Conservation (phyloP, 2,797 vertebrate species). For the Halcyon smyrnensis region DNA sequence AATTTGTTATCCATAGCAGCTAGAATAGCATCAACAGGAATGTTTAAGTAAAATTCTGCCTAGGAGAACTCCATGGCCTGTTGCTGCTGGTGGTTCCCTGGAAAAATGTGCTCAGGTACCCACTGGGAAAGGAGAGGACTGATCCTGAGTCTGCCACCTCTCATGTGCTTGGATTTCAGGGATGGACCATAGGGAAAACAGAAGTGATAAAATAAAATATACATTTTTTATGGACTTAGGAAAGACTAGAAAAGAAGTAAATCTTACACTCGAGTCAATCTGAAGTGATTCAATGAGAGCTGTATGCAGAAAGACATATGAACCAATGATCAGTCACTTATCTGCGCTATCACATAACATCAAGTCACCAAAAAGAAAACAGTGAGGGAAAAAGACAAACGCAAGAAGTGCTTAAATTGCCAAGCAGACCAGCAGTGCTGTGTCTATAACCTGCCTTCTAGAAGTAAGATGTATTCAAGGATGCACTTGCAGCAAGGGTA, state of each 20-base stretch:
- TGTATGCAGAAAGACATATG: neutral
- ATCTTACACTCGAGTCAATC: neutral
- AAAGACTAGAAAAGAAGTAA: neutral
- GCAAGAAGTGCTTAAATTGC: neutral
- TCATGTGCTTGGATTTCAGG: neutral
- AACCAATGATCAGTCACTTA: neutral
- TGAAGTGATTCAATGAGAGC: neutral
- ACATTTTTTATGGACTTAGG: neutral
- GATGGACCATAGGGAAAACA: neutral
- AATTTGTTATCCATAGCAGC: neutral
- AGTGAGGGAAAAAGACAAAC: neutral
- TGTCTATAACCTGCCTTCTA: neutral
- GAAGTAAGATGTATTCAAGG: neutral
- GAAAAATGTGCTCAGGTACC: neutral
- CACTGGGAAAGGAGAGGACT: neutral
- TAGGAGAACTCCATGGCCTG: neutral
- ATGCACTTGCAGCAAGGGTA: neutral
- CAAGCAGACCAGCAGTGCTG: neutral
- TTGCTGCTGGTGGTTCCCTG: neutral
- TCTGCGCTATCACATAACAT: neutral
- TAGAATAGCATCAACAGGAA: neutral
- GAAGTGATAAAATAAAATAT: neutral
- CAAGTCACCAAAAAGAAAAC: neutral
- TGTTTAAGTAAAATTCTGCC: neutral
- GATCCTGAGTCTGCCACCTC: neutral